Evolutionary conservation across 2,888 invertebrate genomes (phyloP), one percentile per base, ranked within the genome.

Genomic region (Drosophila kokeensis): DNA sequence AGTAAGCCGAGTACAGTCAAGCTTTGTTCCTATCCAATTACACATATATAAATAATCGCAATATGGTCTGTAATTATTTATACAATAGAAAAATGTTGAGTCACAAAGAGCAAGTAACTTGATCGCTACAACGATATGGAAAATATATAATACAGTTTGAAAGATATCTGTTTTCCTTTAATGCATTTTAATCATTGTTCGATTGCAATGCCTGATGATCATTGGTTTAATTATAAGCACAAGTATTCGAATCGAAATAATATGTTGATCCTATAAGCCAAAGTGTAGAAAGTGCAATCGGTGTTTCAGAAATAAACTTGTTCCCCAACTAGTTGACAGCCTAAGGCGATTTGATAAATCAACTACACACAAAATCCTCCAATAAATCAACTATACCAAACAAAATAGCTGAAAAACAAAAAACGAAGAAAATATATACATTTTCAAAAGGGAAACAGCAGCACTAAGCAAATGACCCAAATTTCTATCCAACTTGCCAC

Each of bases 331-430:
- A 63, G 60, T 76, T 67, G 70, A 68, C 60, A 69, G 58, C 65
- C 53, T 54, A 63, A 69, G 57, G 65, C 84, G 36, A 63, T 73
- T 82, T 74, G 82, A 89, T 89, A 87, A 86, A 86, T 86, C 87
- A 84, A 77, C 79, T 82, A 64, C 49, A 64, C 49, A 80, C 72
- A 87, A 79, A 80, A 82, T 78, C 69, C 76, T 61, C 57, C 68
- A 79, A 86, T 86, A 86, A 87, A 86, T 86, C 85, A 89, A 74
- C n/a, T 34, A 61, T 58, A 30, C 57, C 64, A 53, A 63, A 54
- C 24, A 45, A 45, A 45, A 24, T 45, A 45, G 45, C 45, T 45
- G 15, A 15, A 72, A 63, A 38, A 2, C 24, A 11, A 5, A 53
- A 11, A 84, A 71, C n/a, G 29, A 55, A 52, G 42, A 32, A 24